phyloP scores from a whole-genome alignment of 92 coral and sea anemone genomes.

The Palythoa grandis region DNA sequence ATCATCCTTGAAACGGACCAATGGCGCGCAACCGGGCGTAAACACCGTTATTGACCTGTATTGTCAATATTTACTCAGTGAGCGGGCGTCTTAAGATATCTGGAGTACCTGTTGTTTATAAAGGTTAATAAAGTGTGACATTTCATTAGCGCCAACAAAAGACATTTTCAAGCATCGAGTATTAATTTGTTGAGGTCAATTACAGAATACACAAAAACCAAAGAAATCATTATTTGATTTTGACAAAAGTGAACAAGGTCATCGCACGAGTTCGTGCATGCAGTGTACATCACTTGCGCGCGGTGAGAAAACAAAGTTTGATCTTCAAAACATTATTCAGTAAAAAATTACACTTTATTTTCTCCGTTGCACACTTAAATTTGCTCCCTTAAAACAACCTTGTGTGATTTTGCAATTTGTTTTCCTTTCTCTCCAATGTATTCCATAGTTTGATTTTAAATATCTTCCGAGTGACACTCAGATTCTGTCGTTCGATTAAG shows the following conservation, averaged over 20 bases:
- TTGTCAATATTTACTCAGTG: constrained; percentile 36
- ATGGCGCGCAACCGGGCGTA: constrained; percentile 42
- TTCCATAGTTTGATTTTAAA: no score
- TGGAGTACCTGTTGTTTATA: constrained; percentile 23
- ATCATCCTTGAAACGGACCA: constrained; percentile 65
- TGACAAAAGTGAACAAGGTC: background rate
- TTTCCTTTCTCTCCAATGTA: no score
- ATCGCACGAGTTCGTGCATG: no score
- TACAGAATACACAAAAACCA: background rate
- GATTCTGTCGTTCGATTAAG: no score
- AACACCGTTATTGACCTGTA: constrained; percentile 20
- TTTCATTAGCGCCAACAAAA: background rate
- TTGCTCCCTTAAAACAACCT: no score
- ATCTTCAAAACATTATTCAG: no score
- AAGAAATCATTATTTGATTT: background rate
- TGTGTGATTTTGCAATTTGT: no score
- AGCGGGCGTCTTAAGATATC: background rate
- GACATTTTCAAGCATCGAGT: background rate
- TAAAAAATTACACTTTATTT: no score
- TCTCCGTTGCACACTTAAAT: no score
- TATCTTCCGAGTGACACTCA: no score
- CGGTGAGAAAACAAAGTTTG: no score
- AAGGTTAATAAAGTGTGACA: background rate
- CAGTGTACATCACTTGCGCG: no score
- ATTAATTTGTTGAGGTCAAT: background rate